These are phyloP conservation scores for Rhopalosiphum padi DNA, from an alignment of 1,140 invertebrate genomes.

Conservation along the genomic window DNA sequence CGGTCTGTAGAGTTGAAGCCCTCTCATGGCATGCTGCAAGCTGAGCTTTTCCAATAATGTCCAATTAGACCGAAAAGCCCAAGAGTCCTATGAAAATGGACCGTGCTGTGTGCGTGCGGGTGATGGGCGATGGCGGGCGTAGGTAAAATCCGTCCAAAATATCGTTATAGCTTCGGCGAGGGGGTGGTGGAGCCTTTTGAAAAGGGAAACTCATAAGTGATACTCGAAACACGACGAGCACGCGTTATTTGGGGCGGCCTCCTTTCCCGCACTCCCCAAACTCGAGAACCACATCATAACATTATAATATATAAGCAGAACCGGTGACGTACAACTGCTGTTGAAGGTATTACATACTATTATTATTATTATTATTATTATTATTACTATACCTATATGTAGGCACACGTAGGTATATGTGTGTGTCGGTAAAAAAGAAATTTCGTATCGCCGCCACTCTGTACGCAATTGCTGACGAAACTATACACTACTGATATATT, in stretches of 20 bases:
- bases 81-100: not conserved
- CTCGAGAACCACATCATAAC: not conserved
- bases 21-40: conserved; percentile 28
- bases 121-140: not conserved
- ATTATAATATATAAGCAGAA: not conserved
- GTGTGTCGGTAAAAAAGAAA: not conserved
- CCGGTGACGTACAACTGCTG: not conserved
- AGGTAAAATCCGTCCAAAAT: conserved; percentile 33
- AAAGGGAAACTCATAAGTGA: conserved; percentile 54
- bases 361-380: not conserved
- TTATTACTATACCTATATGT: not conserved
- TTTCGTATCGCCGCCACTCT: not conserved
- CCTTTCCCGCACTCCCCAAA: not conserved
- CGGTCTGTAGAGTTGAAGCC: conserved; percentile 7
- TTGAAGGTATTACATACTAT: not conserved
- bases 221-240: conserved; percentile 47
- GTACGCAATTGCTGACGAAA: not conserved
- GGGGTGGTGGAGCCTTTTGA: not conserved
- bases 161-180: conserved; percentile 31
- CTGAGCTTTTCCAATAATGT: conserved; percentile 55
- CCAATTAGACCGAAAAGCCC: conserved; percentile 48
- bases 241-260: not conserved
- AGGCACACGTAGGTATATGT: not conserved
- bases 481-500: not conserved
- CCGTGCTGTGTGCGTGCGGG: no score